Conservation (phyloP, 2,888 invertebrate species). For the Periphyllus acericola region DNA sequence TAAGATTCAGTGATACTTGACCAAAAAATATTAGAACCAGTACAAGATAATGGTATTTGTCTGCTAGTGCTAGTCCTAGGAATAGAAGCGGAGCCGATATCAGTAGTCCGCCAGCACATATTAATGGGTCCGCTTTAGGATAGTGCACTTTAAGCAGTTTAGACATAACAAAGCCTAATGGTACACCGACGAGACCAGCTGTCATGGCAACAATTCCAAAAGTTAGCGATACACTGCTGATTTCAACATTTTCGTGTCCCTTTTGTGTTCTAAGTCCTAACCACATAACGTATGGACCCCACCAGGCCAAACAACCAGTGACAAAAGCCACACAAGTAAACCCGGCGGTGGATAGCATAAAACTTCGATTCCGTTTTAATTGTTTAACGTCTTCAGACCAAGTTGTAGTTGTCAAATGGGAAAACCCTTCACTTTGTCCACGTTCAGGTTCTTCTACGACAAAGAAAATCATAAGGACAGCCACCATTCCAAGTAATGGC, state of each 20-base stretch:
- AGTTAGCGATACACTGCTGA: conserved; percentile 80
- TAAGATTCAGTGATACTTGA: conserved; percentile 88
- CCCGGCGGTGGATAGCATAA: conserved; percentile 90
- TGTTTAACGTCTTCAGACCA: conserved; percentile 81
- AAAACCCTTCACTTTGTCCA: conserved; percentile 86
- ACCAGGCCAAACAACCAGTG: conserved; percentile 95
- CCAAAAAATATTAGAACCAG: conserved; percentile 86
- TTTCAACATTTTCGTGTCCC: conserved; percentile 68
- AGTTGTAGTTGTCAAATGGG: conserved; percentile 78
- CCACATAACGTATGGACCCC: conserved; percentile 91
- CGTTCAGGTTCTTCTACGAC: conserved; percentile 86
- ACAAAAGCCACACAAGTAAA: conserved; percentile 98
- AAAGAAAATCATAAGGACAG: conserved; percentile 80
- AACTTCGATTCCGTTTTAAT: conserved; percentile 82
- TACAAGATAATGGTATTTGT: conserved; percentile 74
- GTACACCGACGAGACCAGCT: conserved; percentile 92
- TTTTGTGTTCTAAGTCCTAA: conserved; percentile 79
- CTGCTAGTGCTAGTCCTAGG: conserved; percentile 78
- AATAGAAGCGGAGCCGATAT: conserved; percentile 88
- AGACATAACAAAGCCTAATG: conserved; percentile 83
- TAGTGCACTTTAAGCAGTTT: conserved; percentile 75
- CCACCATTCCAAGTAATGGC: conserved; percentile 83
- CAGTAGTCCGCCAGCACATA: conserved; percentile 91
- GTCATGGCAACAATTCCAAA: conserved; percentile 95
- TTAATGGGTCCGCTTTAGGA: conserved; percentile 84